These are phyloP conservation scores for Apamea crenata DNA, from an alignment of 2,888 invertebrate genomes.

Conservation along the genomic window DNA sequence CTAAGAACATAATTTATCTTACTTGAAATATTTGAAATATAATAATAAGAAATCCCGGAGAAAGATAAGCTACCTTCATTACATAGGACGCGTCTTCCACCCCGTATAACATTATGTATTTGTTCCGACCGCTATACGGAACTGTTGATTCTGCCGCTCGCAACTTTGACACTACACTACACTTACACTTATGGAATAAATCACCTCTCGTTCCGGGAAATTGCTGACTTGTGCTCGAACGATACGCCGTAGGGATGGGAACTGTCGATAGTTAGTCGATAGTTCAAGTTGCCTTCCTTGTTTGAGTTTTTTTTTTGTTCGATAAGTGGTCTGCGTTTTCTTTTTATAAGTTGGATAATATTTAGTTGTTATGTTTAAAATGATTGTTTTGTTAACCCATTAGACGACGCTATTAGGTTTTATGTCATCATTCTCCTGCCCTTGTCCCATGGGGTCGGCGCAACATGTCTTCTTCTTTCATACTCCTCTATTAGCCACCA, in stretches of 20 bases:
- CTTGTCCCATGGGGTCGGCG: too few relatives aligned
- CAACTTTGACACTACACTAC: constrained; percentile 72
- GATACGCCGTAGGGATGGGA: constrained; percentile 65
- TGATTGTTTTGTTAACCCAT: not conserved
- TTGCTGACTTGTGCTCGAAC: constrained; percentile 80
- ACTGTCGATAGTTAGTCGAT: constrained; percentile 52
- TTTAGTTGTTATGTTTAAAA: not conserved
- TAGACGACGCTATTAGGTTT: not conserved
- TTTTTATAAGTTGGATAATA: not conserved
- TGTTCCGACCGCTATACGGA: constrained; percentile 36
- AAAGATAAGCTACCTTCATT: not conserved
- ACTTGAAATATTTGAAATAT: not conserved
- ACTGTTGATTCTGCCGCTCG: constrained; percentile 65
- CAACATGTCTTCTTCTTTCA: too few relatives aligned
- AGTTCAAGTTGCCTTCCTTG: constrained; percentile 26
- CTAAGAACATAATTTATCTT: not conserved
- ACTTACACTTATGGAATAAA: constrained; percentile 82
- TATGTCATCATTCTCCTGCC: too few relatives aligned
- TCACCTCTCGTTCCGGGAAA: constrained; percentile 82
- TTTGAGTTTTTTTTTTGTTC: constrained; percentile 22
- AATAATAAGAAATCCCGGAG: not conserved
- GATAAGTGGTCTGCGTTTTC: constrained; percentile 1
- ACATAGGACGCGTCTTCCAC: not conserved
- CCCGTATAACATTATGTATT: not conserved
- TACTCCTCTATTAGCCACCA: too few relatives aligned